phyloP scores from a whole-genome alignment of 2,888 invertebrate genomes.

The Xestia rhomboidea region DNA sequence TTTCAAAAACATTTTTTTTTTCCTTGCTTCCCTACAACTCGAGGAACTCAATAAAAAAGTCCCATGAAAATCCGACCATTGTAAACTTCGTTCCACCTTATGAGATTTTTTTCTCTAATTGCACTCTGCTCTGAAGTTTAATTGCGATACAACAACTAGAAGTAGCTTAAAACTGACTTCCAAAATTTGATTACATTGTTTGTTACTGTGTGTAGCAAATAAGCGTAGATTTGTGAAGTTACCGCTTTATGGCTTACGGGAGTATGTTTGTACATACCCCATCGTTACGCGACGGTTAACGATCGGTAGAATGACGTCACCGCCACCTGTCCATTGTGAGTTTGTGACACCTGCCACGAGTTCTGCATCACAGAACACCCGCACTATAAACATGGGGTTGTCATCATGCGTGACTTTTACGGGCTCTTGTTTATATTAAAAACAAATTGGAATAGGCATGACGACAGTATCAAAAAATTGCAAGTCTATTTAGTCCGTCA shows the following conservation, averaged over 20 bases:
- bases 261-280: neutral
- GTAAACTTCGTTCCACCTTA: too few species aligned
- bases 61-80: too few species aligned
- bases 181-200: neutral
- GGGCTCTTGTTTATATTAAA: conserved; percentile 7
- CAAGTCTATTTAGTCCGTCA: too few species aligned
- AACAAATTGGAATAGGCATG: too few species aligned
- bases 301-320: conserved; percentile 53
- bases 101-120: too few species aligned
- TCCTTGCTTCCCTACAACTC: too few species aligned
- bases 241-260: neutral
- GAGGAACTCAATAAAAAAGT: too few species aligned
- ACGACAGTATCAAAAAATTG: too few species aligned
- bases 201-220: neutral
- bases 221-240: neutral
- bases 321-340: conserved; percentile 37
- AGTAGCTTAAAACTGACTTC: neutral
- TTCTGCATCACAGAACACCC: conserved; percentile 35
- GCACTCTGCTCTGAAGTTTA: too few species aligned
- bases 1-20: too few species aligned
- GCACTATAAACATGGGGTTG: conserved; percentile 15
- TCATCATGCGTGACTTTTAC: conserved; percentile 23
- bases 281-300: neutral
- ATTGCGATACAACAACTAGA: neutral
- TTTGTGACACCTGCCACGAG: conserved; percentile 16